Evolutionary conservation across 2,888 invertebrate genomes (phyloP), one percentile per base, ranked within the genome.

Genomic region (Caenorhabditis sulstoni): DNA sequence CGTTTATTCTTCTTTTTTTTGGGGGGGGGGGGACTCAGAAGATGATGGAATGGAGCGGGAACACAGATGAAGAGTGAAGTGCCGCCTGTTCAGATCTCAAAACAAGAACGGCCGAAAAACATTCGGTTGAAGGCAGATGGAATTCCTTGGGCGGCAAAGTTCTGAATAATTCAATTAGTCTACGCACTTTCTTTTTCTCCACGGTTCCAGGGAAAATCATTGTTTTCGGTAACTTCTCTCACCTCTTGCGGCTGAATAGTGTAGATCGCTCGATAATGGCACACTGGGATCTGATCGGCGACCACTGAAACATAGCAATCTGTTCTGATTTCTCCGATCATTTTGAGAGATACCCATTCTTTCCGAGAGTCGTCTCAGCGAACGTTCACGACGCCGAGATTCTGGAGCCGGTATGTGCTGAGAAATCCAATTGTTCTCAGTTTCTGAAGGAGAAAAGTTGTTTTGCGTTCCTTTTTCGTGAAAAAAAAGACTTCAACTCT

Each of bases 31-130:
- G 16, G 50, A 37, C n/a, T 16, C n/a, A 52, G 22, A 14, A 18
- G 16, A 53, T 0, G 57, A 67, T 45, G 14, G 47, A 47, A 45
- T 12, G 44, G 14, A 29, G 29, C 3, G 4, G 29, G 29, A 29
- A 29, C 7, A 5, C 29, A 3, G 7, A 29, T 29, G 7, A 29
- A n/a, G n/a, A n/a, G n/a, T n/a, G n/a, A n/a, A n/a, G n/a, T n/a
- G n/a, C 29, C 29, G 29, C 29, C 7, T 29, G 29, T 37, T 79
- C 52, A 80, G n/a, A 75, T 71, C 47, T 80, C 80, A 53, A 80
- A 80, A 29, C 70, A 80, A 5, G 80, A 75, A 52, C 80, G 70
- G 61, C 80, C 80, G 52, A 80, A 80, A 52, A 80, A 80, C 65
- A 80, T 71, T 29, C 80, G 53, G 44, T 67, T 80, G 65, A 80